Conservation (phyloP, 2,888 invertebrate species). For the Harpalus rubripes region DNA sequence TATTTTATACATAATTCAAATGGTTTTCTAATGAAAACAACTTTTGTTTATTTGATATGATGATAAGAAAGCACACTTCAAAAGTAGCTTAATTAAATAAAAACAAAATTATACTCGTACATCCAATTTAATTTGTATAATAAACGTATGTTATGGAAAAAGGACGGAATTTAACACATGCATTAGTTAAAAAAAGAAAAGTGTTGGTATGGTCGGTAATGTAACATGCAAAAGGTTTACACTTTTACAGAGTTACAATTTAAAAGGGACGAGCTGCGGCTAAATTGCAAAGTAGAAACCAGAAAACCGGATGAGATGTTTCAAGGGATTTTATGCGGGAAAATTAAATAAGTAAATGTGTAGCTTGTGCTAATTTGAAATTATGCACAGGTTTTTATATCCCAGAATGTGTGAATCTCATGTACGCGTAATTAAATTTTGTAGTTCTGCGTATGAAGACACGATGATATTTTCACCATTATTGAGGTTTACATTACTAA, state of each 20-base stretch:
- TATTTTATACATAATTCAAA: too few relatives aligned
- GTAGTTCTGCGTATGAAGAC: background rate
- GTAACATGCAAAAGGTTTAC: background rate
- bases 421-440: background rate
- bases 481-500: too few relatives aligned
- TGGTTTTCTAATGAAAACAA: too few relatives aligned
- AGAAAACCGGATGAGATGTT: constrained; percentile 33
- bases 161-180: background rate
- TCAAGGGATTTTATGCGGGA: constrained; percentile 33
- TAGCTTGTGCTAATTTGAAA: constrained; percentile 20
- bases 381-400: constrained; percentile 21
- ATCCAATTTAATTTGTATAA: too few relatives aligned
- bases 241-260: background rate
- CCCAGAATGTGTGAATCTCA: background rate
- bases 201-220: background rate
- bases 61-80: too few relatives aligned
- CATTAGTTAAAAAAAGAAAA: too few relatives aligned
- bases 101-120: too few relatives aligned
- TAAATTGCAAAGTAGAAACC: background rate
- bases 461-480: background rate
- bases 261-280: background rate
- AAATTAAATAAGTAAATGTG: constrained; percentile 38
- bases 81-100: too few relatives aligned
- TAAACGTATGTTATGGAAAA: background rate
- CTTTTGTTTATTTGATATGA: too few relatives aligned